Conservation (phyloP, 2,797 vertebrate species). For the Pyrocephalus nanus region DNA sequence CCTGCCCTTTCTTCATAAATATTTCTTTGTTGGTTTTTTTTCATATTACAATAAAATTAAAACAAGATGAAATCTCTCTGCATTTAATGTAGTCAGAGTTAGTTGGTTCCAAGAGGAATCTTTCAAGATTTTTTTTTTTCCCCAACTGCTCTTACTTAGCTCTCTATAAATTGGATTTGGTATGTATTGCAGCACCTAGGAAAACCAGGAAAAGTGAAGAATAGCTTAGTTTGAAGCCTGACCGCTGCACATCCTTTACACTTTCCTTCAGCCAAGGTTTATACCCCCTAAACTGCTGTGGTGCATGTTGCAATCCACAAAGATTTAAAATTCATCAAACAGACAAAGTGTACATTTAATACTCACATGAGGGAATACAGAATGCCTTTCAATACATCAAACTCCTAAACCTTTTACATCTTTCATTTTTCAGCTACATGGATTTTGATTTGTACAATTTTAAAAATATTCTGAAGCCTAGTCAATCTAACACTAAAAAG, state of each 20-base stretch:
- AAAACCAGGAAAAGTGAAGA: neutral
- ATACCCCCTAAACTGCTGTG: conserved; percentile 50
- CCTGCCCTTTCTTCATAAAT: neutral
- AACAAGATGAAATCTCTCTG: neutral
- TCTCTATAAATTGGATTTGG: neutral
- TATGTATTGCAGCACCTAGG: neutral
- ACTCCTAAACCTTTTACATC: conserved; percentile 84
- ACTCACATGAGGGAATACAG: conserved; percentile 81
- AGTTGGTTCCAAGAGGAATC: neutral
- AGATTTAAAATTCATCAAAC: conserved; percentile 82
- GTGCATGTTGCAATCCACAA: conserved; percentile 65
- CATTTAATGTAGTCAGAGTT: neutral
- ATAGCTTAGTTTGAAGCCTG: conserved; percentile 38
- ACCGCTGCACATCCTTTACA: conserved; percentile 10
- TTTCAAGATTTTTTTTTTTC: neutral
- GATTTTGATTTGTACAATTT: conserved; percentile 87
- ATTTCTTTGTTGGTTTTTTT: neutral
- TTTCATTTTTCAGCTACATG: conserved; percentile 85
- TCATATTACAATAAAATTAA: neutral
- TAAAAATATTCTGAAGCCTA: conserved; percentile 83
- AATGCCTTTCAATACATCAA: conserved; percentile 83
- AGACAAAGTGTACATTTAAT: conserved; percentile 84
- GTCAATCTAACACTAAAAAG: conserved; percentile 85
- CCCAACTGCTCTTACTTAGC: neutral
- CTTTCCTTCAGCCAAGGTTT: conserved; percentile 56